phyloP scores from a whole-genome alignment of 2,888 invertebrate species.

The Dermolepida albohirtum region DNA sequence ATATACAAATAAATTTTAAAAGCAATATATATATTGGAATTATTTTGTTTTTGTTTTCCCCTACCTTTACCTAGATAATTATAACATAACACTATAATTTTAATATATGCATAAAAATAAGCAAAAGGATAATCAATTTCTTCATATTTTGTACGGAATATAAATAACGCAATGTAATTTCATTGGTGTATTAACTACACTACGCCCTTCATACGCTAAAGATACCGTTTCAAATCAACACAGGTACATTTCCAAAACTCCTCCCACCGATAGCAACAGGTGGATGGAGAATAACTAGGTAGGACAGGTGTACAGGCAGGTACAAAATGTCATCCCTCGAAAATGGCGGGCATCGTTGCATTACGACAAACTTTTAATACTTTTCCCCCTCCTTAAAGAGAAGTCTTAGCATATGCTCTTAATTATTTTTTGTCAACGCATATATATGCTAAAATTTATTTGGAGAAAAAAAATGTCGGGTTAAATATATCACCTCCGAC shows the following conservation, averaged over 20 bases:
- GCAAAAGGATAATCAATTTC: too few species aligned
- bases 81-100: too few species aligned
- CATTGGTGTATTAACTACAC: conserved; percentile 14
- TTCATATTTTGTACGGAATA: background rate
- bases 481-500: conserved; percentile 7
- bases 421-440: conserved; percentile 16
- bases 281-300: conserved; percentile 23
- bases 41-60: too few species aligned
- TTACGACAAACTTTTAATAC: too few species aligned
- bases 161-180: background rate
- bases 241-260: conserved; percentile 20
- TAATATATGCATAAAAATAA: too few species aligned
- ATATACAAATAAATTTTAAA: too few species aligned
- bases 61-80: too few species aligned
- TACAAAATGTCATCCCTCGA: background rate
- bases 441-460: background rate
- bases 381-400: too few species aligned
- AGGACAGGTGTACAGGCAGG: conserved; percentile 16
- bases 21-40: too few species aligned
- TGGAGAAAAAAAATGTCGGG: background rate
- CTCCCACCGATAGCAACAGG: conserved; percentile 33
- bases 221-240: conserved; percentile 30
- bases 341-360: conserved; percentile 5
- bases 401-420: conserved; percentile 9
- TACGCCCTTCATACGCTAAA: conserved; percentile 15